Conservation (phyloP, 2,888 invertebrate species). For the Dolomedes plantarius region DNA sequence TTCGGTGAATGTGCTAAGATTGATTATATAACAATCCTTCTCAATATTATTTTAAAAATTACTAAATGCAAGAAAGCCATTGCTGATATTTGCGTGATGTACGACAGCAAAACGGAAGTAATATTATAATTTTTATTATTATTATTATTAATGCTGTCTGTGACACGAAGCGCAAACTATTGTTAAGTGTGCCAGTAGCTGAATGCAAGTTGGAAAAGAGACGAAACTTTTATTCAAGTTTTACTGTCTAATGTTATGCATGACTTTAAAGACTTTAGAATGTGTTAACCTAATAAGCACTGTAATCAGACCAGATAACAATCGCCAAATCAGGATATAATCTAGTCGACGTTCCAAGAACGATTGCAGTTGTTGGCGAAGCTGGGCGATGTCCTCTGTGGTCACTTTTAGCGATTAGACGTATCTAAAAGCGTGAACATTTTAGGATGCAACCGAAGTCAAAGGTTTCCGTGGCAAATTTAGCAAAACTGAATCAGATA, state of each 20-base stretch:
- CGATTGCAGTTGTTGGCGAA: conserved; percentile 23
- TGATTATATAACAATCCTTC: too few relatives aligned
- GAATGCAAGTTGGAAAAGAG: not conserved
- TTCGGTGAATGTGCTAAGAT: too few relatives aligned
- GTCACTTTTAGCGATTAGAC: conserved; percentile 61
- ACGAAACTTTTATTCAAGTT: not conserved
- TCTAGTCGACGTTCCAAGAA: not conserved
- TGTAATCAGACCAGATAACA: not conserved
- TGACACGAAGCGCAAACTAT: too few relatives aligned
- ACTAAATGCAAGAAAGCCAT: too few relatives aligned
- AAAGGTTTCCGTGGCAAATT: conserved; percentile 70
- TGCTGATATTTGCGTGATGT: too few relatives aligned
- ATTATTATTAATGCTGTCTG: too few relatives aligned
- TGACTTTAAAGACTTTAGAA: not conserved
- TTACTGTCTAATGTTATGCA: not conserved
- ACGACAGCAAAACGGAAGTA: too few relatives aligned
- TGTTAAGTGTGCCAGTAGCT: too few relatives aligned
- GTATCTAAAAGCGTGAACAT: conserved; percentile 59
- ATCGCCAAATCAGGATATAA: not conserved
- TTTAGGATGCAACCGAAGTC: conserved; percentile 61
- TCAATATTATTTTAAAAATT: too few relatives aligned
- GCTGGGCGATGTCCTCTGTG: conserved; percentile 41
- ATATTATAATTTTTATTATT: too few relatives aligned
- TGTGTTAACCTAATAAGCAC: not conserved
- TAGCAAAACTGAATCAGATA: conserved; percentile 64